Base-by-base conservation (phyloP, 2,113 vertebrate species). In the Barnardius zonarius region DNA sequence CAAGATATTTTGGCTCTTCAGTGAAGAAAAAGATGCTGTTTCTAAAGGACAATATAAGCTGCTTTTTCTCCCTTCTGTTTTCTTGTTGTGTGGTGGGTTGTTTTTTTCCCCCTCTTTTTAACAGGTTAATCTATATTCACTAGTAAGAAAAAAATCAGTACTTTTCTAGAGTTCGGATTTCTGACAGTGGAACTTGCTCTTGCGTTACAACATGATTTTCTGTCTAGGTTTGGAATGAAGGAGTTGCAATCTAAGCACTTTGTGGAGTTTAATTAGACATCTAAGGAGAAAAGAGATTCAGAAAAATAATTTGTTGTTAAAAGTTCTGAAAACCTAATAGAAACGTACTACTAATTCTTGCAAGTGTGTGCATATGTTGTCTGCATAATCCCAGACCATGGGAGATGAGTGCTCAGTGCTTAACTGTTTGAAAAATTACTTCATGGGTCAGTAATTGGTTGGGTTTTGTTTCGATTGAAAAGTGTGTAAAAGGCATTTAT, bases 331-430 rank as follows among this genome's bases (percentile, higher is more conserved):
- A 83, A 64, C 31, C 69, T 83, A 59, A 39, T 88, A 28, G n/a
- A 93, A 24, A 9, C 55, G 9, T 77, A n/a, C 80, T 95, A 96
- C 94, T 97, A 97, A 97, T 92, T 89, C 12, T 69, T 94, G 92
- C 74, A 95, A 96, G 80, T 24, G 86, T 89, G 91, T 96, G 89
- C 43, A 4, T 92, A 73, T 43, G 14, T 80, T 85, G 30, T 81
- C 76, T 92, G 87, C 51, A 11, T 94, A 93, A 81, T 83, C 74
- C 35, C 43, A 79, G 66, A 41, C 51, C 23, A 0, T 49, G 63
- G 39, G 75, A 68, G n/a, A 33, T 55, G 54, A 85, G 74, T 70
- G 62, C 48, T 92, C 18, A 75, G n/a, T 78, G 63, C 51, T 57
- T 69, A 77, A 55, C 30, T 43, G 44, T 88, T 89, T 93, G 75